Evolutionary conservation across 2,113 vertebrate genomes (phyloP).

Genomic region (Chroicocephalus ridibundus): DNA sequence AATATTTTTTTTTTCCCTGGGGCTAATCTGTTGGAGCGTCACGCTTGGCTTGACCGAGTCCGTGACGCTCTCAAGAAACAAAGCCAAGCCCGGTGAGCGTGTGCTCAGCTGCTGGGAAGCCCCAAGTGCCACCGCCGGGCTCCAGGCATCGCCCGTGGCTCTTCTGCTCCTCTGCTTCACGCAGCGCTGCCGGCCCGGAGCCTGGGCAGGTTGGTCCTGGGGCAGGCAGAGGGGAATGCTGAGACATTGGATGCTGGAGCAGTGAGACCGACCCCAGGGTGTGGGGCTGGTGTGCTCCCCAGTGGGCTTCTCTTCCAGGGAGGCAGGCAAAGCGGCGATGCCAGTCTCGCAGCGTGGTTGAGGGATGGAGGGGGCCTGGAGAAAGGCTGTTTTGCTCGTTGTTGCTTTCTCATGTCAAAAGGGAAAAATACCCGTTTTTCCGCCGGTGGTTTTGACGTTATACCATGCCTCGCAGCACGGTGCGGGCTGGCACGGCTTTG

Average conservation of each 20-base stretch:
- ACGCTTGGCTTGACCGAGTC: background rate
- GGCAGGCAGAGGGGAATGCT: background rate
- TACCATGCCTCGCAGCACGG: background rate
- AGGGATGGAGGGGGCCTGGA: background rate
- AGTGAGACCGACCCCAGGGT: rapidly evolving
- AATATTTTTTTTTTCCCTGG: background rate
- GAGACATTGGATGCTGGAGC: background rate
- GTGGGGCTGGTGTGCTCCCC: background rate
- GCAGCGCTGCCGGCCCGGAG: rapidly evolving
- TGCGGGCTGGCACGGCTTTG: background rate
- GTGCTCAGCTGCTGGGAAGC: background rate
- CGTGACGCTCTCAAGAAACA: background rate
- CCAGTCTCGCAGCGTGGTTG: rapidly evolving
- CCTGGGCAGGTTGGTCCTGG: background rate
- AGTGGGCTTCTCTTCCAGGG: background rate
- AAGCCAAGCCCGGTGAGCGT: background rate
- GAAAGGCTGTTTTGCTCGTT: background rate
- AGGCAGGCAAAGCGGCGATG: background rate
- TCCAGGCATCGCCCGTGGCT: background rate
- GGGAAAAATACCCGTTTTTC: background rate
- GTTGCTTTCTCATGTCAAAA: background rate
- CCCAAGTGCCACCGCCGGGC: rapidly evolving
- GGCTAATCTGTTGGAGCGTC: background rate
- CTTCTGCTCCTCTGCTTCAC: background rate
- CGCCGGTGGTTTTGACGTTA: background rate